Conservation (phyloP, 2,113 vertebrate species). For the Platanista minor region DNA sequence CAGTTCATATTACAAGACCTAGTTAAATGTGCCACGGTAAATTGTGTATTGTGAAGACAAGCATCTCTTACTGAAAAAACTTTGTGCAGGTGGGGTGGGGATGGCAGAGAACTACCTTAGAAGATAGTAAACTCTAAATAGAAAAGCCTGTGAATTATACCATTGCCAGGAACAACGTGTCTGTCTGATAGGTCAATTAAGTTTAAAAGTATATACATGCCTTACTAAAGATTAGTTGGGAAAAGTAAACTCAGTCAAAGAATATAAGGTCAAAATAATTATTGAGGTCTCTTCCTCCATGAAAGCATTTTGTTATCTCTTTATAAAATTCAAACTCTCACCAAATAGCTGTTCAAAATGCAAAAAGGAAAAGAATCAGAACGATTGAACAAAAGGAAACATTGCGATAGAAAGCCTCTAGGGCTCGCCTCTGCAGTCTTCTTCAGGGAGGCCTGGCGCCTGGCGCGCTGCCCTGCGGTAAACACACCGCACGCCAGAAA, state of each 20-base stretch:
- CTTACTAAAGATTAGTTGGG: neutral
- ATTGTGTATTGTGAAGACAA: neutral
- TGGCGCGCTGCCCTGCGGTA: neutral
- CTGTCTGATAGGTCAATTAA: neutral
- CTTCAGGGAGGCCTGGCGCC: neutral
- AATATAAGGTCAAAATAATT: conserved; percentile 30
- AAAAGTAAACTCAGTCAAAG: conserved; percentile 25
- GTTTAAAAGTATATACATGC: neutral
- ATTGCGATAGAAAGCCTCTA: neutral
- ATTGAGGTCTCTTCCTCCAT: neutral
- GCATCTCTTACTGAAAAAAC: conserved; percentile 5
- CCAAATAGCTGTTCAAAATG: neutral
- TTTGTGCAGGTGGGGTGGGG: neutral
- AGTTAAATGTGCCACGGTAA: neutral
- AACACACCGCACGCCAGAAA: conserved; percentile 8
- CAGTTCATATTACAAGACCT: neutral
- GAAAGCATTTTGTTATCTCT: conserved; percentile 9
- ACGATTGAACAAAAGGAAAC: neutral
- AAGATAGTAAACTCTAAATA: conserved; percentile 28
- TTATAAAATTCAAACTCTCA: neutral
- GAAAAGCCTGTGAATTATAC: neutral
- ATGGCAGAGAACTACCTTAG: neutral
- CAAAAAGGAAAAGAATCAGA: neutral
- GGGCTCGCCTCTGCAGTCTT: neutral
- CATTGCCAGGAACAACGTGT: neutral